phyloP scores from a whole-genome alignment of 2,113 vertebrate genomes.

The Myrmecophaga tridactyla region DNA sequence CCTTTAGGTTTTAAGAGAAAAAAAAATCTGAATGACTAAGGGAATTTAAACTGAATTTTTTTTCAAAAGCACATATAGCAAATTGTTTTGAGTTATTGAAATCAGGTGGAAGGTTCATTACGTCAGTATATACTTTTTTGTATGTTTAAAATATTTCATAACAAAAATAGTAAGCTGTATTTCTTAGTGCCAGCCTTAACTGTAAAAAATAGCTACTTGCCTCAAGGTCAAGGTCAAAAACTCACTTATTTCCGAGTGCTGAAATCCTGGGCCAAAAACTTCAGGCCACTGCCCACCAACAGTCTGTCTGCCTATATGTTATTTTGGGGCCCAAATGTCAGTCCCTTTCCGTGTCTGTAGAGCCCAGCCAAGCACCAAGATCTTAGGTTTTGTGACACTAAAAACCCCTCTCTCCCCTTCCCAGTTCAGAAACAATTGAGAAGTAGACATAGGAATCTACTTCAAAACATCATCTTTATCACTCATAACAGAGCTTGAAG shows the following conservation, averaged over 20 bases:
- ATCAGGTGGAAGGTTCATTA: not conserved
- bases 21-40: slow-evolving; percentile 12
- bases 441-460: not conserved
- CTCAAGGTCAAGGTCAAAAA: not conserved
- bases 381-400: not conserved
- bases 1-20: slow-evolving; percentile 29
- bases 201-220: not conserved
- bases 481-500: not conserved
- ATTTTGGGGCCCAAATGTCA: not conserved
- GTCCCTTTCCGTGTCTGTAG: not conserved
- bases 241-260: not conserved
- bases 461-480: not conserved
- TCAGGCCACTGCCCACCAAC: not conserved
- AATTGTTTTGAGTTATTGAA: not conserved
- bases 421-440: not conserved
- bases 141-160: slow-evolving; percentile 36
- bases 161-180: not conserved
- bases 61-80: not conserved
- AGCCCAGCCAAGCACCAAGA: not conserved
- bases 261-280: not conserved
- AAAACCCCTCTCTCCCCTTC: not conserved
- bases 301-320: not conserved
- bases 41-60: not conserved
- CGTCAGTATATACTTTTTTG: not conserved
- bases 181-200: not conserved